These are phyloP conservation scores for Gadus macrocephalus DNA, from an alignment of 2,113 vertebrate species.

Conservation along the genomic window DNA sequence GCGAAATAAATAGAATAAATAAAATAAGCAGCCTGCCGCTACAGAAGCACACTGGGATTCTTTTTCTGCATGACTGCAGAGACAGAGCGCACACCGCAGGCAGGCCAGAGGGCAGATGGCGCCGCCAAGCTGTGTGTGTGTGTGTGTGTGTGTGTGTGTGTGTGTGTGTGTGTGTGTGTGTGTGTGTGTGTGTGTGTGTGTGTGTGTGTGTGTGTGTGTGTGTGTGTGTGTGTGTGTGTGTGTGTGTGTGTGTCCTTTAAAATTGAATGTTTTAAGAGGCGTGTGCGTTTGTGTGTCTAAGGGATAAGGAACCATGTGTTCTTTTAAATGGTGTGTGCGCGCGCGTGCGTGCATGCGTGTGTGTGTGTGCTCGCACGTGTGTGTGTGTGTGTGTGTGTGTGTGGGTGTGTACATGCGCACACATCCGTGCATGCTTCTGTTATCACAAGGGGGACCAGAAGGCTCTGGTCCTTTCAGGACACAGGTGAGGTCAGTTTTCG, in stretches of 20 bases:
- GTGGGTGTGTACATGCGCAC: not conserved
- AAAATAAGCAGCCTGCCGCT: constrained; percentile 33
- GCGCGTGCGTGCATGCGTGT: not conserved
- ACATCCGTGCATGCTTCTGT: not conserved
- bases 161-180: not conserved
- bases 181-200: not conserved
- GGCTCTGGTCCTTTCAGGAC: too few relatives aligned
- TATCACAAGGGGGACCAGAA: too few relatives aligned
- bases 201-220: not conserved
- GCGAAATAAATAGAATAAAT: constrained; percentile 22
- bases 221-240: constrained; percentile 52
- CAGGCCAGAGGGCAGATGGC: constrained; percentile 62
- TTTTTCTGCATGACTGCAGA: constrained; percentile 58
- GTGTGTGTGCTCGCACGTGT: not conserved
- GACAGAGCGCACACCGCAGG: constrained; percentile 33
- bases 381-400: not conserved
- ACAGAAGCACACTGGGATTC: constrained; percentile 42
- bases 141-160: not conserved
- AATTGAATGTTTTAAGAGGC: not conserved
- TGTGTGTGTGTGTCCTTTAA: constrained; percentile 24
- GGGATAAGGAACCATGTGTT: too few relatives aligned
- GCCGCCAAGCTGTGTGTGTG: constrained; percentile 54
- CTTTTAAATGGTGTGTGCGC: not conserved
- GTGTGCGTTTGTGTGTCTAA: not conserved
- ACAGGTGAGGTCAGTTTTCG: too few relatives aligned